Evolutionary conservation across 2,797 vertebrate species (phyloP), one percentile per base, ranked within the genome.

Genomic region (Lacerta viridis): DNA sequence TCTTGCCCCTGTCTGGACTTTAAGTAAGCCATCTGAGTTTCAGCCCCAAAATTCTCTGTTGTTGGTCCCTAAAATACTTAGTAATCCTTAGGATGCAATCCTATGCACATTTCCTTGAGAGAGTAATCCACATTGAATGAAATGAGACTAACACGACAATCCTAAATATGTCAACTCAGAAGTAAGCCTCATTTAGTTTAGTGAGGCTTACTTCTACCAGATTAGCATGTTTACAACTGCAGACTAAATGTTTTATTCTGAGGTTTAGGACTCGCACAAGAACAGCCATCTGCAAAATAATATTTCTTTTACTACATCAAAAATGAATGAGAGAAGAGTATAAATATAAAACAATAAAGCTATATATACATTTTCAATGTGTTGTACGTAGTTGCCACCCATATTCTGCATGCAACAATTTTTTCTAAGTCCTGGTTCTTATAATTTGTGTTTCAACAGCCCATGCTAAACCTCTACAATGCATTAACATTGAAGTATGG

Each of bases 371-470:
- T 39, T 11, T 72, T 86, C 61, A 55, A 86, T 87, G 46, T 39
- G 29, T 15, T 91, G 50, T 55, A 55, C 0, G 80, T 61, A 39
- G 41, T 77, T 78, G 7, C 41, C 18, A 33, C 80, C 25, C 43
- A 64, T 78, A n/a, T 3, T 6, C 2, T 50, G 36, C 17, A 41
- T 36, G 8, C 25, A 55, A 36, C 27, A 3, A 1, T n/a, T 43
- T 66, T 88, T 50, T 75, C 41, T 41, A 39, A 20, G 39, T 75
- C 43, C 77, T 76, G 71, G 71, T 75, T 46, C 77, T 85, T 77
- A 43, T 6, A 11, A 75, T 61, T 15, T 83, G 29, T 77, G 25
- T 11, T 43, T 36, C 75, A 76, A 59, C 29, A 79, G 6, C 3
- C 15, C 25, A 55, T n/a, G n/a, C 46, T 79, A 55, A 59, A n/a